Evolutionary conservation across 2,797 vertebrate species (phyloP), one percentile per base, ranked within the genome.

Genomic region (Acestrorhynchus altus): DNA sequence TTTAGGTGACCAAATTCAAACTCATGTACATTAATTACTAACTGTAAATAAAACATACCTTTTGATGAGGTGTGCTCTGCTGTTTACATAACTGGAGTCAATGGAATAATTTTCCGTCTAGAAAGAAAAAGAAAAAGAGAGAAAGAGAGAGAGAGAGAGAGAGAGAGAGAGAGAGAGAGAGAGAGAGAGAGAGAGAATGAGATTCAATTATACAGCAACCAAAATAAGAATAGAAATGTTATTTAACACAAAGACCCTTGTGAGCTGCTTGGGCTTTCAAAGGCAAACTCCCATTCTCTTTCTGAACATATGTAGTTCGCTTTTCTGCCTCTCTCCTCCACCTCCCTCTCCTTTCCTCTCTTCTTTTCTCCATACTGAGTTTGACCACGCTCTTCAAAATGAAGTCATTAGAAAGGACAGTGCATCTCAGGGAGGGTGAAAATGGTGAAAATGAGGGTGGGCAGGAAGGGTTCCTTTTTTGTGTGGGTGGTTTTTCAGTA

Each of bases 61-160:
- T 95, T 98, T 99, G 94, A 99, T 98, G 92, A 99, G 96, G 93
- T 99, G 97, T 87, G 97, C 97, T 94, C 98, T 95, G 95, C 97
- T 99, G 91, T 98, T 99, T 93, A 98, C 97, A 68, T 99, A 99
- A 94, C 96, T 99, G 94, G 97, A 96, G 92, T 99, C 97, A 82
- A 98, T 98, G 90, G 98, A 96, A 91, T 97, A 99, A 93, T 98
- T 99, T 93, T 99, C 98, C 74, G 95, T 98, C 98, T 99, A 94
- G 72, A 96, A 56, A 81, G 60, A 78, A 46, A 93, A 77, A 91
- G 80, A 91, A 86, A 82, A 83, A 90, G 79, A 87, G 31, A 71
- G 72, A 78, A 77, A 73, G 86, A 76, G 73, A 82, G 72, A 89
- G 59, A 91, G 80, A 91, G 86, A 83, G 83, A 90, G 80, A 87